Base-by-base conservation (phyloP, 2,888 invertebrate species). In the Dascillus cervinus region DNA sequence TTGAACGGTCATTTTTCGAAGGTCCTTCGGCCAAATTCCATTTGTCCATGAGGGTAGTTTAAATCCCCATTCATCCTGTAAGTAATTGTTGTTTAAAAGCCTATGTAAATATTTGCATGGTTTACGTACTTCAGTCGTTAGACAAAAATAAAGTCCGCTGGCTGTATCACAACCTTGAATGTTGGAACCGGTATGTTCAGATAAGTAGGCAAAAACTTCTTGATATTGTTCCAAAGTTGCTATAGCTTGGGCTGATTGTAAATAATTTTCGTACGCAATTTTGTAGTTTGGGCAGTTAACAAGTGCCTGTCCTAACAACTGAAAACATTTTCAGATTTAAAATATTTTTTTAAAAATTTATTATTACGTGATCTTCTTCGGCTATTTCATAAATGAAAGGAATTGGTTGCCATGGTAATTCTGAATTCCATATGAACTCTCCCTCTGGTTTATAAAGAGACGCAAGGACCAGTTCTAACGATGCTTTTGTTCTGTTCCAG, bases 401-500 rank as follows among this genome's bases (percentile, higher is more conserved):
- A 19, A 58, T 50, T 0, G 58, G 58, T 37, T 56, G 56, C 58
- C 58, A 58, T 1, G 43, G 41, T 3, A 57, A 22, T 2, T 38
- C 28, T 10, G 59, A 49, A 46, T 72, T 71, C 77, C 77, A 78
- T 37, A 69, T 63, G 52, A 72, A 67, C 11, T 64, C 49, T 4
- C 67, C 66, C 3, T 55, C 53, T 0, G 78, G 79, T 2, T 78
- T 79, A 56, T 73, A 84, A 13, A 85, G 53, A 0, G 77, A 82
- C 1, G 81, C 75, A 30, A 82, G 62, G 3, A 80, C 76, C 10
- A 78, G 64, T 41, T 79, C 66, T 0, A 77, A 77, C 3, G 81
- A 79, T 71, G 80, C 80, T 61, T 83, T 72, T 1, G 85, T 83
- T 25, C 83, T 67, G 30, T 77, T 75, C 49, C 70, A 77, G 51